Conservation (phyloP, 2,888 invertebrate species). For the Eupithecia dodoneata region DNA sequence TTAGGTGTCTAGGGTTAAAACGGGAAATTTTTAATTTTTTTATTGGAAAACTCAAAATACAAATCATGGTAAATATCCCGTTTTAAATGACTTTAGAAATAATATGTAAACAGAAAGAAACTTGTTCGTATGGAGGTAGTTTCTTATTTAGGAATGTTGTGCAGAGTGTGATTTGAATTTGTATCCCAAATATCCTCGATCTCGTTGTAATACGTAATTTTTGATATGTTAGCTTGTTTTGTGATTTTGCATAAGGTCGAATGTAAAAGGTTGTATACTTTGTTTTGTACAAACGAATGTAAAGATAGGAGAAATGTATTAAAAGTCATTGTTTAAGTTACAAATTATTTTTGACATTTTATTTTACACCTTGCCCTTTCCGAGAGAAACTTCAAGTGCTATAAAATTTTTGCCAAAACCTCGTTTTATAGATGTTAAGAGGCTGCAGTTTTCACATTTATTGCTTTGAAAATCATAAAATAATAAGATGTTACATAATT, state of each 20-base stretch:
- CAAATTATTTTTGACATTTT: conserved; percentile 67
- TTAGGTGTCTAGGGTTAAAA: too few relatives aligned
- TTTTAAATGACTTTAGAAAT: too few relatives aligned
- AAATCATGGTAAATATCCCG: too few relatives aligned
- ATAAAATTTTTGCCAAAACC: conserved; percentile 12
- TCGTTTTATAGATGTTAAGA: conserved; percentile 17
- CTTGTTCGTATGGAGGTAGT: background rate
- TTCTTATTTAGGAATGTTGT: conserved; percentile 3
- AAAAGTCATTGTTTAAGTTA: conserved; percentile 83
- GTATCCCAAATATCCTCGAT: conserved; percentile 64
- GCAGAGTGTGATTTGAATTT: conserved; percentile 27
- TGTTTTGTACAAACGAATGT: conserved; percentile 82
- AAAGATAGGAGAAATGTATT: conserved; percentile 79
- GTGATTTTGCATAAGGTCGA: conserved; percentile 68
- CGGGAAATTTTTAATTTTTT: too few relatives aligned
- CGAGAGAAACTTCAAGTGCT: conserved; percentile 16
- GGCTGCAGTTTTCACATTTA: conserved; percentile 28
- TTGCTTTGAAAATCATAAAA: background rate
- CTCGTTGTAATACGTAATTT: conserved; percentile 78
- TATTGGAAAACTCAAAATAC: too few relatives aligned
- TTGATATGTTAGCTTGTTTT: conserved; percentile 61
- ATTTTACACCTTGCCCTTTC: conserved; percentile 53
- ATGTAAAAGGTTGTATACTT: conserved; percentile 68
- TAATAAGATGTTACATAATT: background rate
- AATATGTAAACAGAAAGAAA: background rate